Evolutionary conservation across 2,113 vertebrate species (phyloP).

Genomic region (Diphyllodes magnificus): DNA sequence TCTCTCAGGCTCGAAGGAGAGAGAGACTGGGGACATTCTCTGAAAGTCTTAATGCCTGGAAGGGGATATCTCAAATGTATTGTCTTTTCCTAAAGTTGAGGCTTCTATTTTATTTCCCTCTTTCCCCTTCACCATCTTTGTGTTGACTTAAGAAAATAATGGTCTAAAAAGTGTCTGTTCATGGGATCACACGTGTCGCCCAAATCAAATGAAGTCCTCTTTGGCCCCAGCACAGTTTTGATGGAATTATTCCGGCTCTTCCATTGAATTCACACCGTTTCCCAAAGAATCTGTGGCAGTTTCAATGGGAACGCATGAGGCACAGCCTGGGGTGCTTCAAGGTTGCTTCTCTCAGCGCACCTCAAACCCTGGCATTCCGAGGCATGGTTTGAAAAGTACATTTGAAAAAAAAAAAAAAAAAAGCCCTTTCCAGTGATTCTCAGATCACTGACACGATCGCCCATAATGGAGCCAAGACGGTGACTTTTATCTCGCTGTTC

Average conservation of each 20-base stretch:
- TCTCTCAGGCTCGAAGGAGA: background rate
- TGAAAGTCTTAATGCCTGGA: background rate
- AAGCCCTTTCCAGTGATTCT: constrained; percentile 36
- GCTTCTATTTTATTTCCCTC: constrained; percentile 37
- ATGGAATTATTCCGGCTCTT: constrained; percentile 34
- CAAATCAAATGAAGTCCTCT: constrained; percentile 34
- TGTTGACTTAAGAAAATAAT: constrained; percentile 39
- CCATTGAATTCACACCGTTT: constrained; percentile 34
- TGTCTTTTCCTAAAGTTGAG: constrained; percentile 31
- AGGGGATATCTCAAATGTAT: background rate
- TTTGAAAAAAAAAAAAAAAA: background rate
- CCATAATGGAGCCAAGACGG: constrained; percentile 59
- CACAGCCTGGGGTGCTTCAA: constrained; percentile 27
- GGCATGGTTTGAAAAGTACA: constrained; percentile 37
- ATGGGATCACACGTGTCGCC: constrained; percentile 9
- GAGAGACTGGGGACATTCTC: background rate
- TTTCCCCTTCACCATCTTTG: constrained; percentile 23
- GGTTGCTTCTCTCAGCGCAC: constrained; percentile 9
- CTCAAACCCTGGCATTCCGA: constrained; percentile 12
- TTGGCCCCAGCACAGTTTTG: constrained; percentile 14
- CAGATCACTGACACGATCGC: constrained; percentile 60
- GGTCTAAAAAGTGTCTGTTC: constrained; percentile 10
- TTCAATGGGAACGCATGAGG: constrained; percentile 34
- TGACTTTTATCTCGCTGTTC: constrained; percentile 68
- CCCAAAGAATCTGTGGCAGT: constrained; percentile 11